These are phyloP conservation scores for Mellivora capensis DNA, from an alignment of 2,113 vertebrate genomes.

Conservation along the genomic window DNA sequence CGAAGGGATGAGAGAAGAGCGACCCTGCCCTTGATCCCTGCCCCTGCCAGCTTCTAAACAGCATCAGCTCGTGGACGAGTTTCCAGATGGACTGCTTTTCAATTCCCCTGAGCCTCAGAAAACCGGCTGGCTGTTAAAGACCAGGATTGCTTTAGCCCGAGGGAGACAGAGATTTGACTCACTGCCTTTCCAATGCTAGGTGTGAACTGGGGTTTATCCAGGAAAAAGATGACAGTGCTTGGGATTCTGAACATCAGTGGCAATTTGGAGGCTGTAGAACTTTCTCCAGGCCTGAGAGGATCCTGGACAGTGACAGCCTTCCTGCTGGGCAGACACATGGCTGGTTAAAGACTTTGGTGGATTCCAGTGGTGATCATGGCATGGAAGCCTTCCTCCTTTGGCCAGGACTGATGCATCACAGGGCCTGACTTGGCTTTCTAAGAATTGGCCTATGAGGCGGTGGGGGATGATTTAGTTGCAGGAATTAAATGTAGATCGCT, in stretches of 20 bases:
- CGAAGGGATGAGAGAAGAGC: slow-evolving; percentile 44
- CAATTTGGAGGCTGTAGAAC: slow-evolving; percentile 22
- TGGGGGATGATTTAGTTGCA: not conserved
- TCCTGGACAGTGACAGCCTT: slow-evolving; percentile 33
- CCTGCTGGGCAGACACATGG: slow-evolving; percentile 52
- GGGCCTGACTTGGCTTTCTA: slow-evolving; percentile 23
- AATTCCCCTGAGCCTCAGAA: slow-evolving; percentile 24
- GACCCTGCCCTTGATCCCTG: not conserved
- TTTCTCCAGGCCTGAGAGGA: slow-evolving; percentile 18
- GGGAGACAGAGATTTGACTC: slow-evolving; percentile 1
- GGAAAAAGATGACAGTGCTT: slow-evolving; percentile 8
- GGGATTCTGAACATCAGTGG: slow-evolving; percentile 23
- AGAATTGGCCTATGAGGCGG: slow-evolving; percentile 4
- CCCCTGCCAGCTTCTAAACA: slow-evolving; percentile 41
- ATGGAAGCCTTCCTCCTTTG: not conserved
- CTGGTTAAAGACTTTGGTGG: slow-evolving; percentile 44
- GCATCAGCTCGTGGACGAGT: not conserved
- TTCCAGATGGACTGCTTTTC: slow-evolving; percentile 51
- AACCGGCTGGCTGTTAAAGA: slow-evolving; percentile 14
- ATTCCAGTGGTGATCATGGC: slow-evolving; percentile 40
- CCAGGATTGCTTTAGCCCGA: not conserved
- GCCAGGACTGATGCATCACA: not conserved
- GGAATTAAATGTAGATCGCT: slow-evolving; percentile 30
- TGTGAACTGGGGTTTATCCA: slow-evolving; percentile 22
- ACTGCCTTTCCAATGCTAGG: not conserved